These are phyloP conservation scores for Thoracochromis brauschi DNA, from an alignment of 2,113 vertebrate species.

Conservation along the genomic window DNA sequence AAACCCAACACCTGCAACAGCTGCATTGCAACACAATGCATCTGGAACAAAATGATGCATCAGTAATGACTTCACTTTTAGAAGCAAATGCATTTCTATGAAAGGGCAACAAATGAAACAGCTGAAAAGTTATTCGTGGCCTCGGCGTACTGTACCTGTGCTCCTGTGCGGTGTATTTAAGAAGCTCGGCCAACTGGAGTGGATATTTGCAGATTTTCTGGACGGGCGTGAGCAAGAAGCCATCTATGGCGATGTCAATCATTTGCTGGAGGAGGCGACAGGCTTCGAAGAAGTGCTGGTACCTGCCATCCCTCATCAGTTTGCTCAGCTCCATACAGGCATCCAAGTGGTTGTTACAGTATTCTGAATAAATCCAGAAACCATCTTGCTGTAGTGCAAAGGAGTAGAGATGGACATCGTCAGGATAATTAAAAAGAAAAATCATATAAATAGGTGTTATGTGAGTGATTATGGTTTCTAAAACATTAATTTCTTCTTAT, in stretches of 20 bases:
- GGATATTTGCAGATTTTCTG: constrained; percentile 99
- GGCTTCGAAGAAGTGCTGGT: constrained; percentile 98
- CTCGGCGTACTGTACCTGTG: constrained; percentile 78
- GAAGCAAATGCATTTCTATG: not conserved
- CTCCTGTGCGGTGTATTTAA: constrained; percentile 97
- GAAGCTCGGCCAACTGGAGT: constrained; percentile 92
- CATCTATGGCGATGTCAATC: constrained; percentile 99
- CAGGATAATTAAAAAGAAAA: not conserved
- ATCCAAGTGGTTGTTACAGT: constrained; percentile 98
- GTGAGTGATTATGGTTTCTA: not conserved
- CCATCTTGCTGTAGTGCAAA: constrained; percentile 86
- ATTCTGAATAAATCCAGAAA: constrained; percentile 99
- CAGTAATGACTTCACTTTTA: not conserved
- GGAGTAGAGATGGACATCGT: not conserved
- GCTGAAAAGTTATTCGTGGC: not conserved
- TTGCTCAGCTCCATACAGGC: constrained; percentile 98
- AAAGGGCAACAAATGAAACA: not conserved
- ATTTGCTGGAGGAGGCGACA: constrained; percentile 97
- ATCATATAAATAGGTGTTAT: not conserved
- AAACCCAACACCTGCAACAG: constrained; percentile 8
- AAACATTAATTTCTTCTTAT: not conserved
- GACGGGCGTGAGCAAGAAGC: constrained; percentile 94
- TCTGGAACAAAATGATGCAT: not conserved
- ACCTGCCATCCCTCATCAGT: constrained; percentile 94
- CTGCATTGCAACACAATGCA: constrained; percentile 7